Evolutionary conservation across 2,113 vertebrate species (phyloP).

Genomic region (Tenebrosternarchus preto): DNA sequence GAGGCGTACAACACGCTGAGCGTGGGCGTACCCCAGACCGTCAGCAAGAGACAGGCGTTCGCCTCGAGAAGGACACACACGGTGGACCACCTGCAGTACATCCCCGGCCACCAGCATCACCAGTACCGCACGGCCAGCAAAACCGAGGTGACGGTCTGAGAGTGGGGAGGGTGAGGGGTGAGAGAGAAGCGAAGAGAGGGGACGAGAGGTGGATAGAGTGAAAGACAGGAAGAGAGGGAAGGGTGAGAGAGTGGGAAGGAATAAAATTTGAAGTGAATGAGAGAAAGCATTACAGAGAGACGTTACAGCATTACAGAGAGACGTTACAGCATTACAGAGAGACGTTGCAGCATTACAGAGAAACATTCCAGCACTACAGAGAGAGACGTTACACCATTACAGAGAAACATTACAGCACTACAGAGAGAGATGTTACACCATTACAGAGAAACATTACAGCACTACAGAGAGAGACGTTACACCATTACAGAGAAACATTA

Average conservation of each 20-base stretch:
- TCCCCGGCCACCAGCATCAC: constrained; percentile 87
- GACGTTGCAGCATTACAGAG: too few species aligned
- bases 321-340: too few species aligned
- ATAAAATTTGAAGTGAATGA: neutral
- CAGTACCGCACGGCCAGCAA: constrained; percentile 94
- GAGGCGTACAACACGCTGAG: constrained; percentile 91
- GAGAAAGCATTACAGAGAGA: neutral
- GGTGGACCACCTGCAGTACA: constrained; percentile 94
- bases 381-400: too few species aligned
- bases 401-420: too few species aligned
- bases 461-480: too few species aligned
- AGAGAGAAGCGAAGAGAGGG: neutral
- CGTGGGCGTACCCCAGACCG: constrained; percentile 77
- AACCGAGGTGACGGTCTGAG: constrained; percentile 97
- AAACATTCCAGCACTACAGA: too few species aligned
- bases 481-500: too few species aligned
- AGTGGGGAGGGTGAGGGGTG: neutral
- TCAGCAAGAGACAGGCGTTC: constrained; percentile 94
- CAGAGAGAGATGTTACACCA: too few species aligned
- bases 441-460: too few species aligned
- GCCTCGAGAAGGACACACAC: constrained; percentile 95
- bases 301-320: too few species aligned
- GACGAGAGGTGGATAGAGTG: neutral
- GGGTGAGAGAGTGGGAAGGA: neutral
- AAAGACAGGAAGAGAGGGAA: neutral